Base-by-base conservation (phyloP, 2,888 invertebrate species). In the Microctonus brassicae region DNA sequence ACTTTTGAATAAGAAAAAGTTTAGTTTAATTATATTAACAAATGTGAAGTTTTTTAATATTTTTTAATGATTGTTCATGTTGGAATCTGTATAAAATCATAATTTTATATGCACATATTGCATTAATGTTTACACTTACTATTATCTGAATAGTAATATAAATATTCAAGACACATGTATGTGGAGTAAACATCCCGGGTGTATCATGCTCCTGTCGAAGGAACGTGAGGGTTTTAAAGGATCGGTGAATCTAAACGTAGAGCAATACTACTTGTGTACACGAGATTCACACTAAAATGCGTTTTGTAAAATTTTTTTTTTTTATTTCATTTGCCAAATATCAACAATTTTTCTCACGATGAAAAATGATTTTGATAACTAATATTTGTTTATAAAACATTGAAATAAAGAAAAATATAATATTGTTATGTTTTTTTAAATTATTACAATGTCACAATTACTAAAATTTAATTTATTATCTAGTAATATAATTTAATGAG, bases 151-250 rank as follows among this genome's bases (percentile, higher is more conserved):
- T 13, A 11, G 24, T 26, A 22, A 55, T n/a, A 55, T 55, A 55
- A 55, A 55, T 22, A 55, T 55, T 55, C 26, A 55, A 11, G n/a
- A n/a, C 24, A 24, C 55, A 55, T 26, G 55, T 55, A 55, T 6
- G 4, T 55, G 11, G 1, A 55, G 26, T 10, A 55, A 55, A 55
- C 55, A 55, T 22, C 4, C 55, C 55, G 22, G 55, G 24, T 55
- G 55, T 55, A 55, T 55, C 55, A 55, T 26, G 55, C 55, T 26
- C 6, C 3, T 7, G 24, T 7, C 24, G 17, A 17, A 55, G 55
- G 24, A 55, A 55, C 55, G 55, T 55, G 55, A 55, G 11, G 26
- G 26, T 55, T 24, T 55, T 55, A 55, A 55, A 26, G 26, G 24
- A 55, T 55, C 13, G 26, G 24, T 26, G 24, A 2, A 13, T 55